phyloP scores from a whole-genome alignment of 1,140 invertebrate species.

The Ooceraea biroi region DNA sequence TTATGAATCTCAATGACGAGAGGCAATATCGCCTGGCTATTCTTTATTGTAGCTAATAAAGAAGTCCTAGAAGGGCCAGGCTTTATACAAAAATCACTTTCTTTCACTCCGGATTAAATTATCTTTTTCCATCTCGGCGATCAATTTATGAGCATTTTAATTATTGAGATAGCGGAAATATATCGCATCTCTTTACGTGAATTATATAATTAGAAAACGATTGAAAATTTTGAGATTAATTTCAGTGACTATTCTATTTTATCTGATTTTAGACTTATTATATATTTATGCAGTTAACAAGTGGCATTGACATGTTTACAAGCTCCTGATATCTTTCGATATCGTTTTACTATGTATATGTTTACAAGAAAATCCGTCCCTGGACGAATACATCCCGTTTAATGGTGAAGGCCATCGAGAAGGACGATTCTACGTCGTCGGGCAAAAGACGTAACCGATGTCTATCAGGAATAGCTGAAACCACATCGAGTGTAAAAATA shows the following conservation, averaged over 20 bases:
- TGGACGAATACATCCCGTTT: background rate
- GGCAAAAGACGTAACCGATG: slow-evolving; percentile 55
- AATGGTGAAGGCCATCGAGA: background rate
- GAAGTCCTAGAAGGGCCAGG: slow-evolving; percentile 35
- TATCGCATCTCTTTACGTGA: background rate
- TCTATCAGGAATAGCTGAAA: slow-evolving; percentile 60
- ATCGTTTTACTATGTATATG: too few species aligned
- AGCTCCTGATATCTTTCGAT: too few species aligned
- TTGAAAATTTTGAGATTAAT: background rate
- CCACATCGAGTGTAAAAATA: slow-evolving; percentile 67
- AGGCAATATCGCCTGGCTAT: slow-evolving; percentile 72
- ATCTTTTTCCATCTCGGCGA: background rate
- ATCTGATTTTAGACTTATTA: background rate
- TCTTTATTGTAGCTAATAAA: slow-evolving; percentile 76
- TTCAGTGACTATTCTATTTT: too few species aligned
- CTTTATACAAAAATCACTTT: slow-evolving; percentile 45
- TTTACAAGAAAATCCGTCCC: background rate
- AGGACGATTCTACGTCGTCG: slow-evolving; percentile 43
- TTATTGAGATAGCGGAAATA: slow-evolving; percentile 22
- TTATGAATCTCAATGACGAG: slow-evolving; percentile 77
- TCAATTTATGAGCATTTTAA: slow-evolving; percentile 24
- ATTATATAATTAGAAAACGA: background rate
- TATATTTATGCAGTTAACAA: too few species aligned
- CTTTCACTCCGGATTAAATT: slow-evolving; percentile 8
- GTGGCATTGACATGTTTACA: too few species aligned